Evolutionary conservation across 1,140 invertebrate genomes (phyloP), one percentile per base, ranked within the genome.

Genomic region (Cephus cinctus): DNA sequence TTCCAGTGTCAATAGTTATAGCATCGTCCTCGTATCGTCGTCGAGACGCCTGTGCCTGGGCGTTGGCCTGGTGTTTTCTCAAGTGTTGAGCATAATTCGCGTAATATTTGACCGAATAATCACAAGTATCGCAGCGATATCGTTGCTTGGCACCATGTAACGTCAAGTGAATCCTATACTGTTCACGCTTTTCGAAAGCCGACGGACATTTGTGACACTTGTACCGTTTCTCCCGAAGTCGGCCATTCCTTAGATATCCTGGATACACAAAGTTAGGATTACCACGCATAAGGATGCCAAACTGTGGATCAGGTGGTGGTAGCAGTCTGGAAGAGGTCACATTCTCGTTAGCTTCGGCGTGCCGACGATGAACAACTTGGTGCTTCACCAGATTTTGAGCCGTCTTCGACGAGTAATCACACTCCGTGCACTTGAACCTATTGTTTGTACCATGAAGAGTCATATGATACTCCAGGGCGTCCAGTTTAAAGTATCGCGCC

Each of bases 191-290:
- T 59, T 91, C 88, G 72, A 93, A 94, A 0, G 88, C 88, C 14
- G 90, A 92, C 0, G 92, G 91, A 69, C 92, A 94, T 75, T 91
- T 92, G 50, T 85, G 82, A 56, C 89, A 91, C 68, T 90, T 89
- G 65, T 89, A 90, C 0, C 87, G 79, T 62, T 90, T 90, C 61
- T 88, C 85, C 67, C 87, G 88, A 43, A 86, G 69, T 15, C 82
- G 77, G 3, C 87, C 87, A 59, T 89, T 89, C 65, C 87, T 87
- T 14, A 87, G 61, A 42, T 84, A 87, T 4, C 85, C 85, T 1
- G 86, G 86, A 65, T 89, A 89, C 20, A 86, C 82, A 63, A 89
- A 89, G 48, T 87, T 83, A 5, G 86, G 86, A 71, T 87, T 88
- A 9, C 87, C 87, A 34, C 82, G 77, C 80, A 86, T 86, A 3